Conservation (phyloP, 1,140 invertebrate species). For the Drosophila sechellia region DNA sequence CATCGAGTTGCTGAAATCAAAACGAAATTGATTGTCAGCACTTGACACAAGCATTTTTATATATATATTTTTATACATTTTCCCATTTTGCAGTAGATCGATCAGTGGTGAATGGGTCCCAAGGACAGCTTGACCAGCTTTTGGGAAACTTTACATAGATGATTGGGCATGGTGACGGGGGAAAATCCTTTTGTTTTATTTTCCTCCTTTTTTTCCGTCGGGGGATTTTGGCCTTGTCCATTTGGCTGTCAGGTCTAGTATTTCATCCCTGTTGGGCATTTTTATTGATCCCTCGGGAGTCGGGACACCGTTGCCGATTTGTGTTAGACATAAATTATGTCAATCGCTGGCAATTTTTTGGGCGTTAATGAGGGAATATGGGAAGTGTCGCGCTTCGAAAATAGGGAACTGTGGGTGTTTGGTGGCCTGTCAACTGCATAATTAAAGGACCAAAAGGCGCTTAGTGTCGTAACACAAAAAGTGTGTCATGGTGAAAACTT, state of each 20-base stretch:
- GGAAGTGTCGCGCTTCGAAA: constrained; percentile 8
- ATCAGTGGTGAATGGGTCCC: constrained; percentile 58
- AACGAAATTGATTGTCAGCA: constrained; percentile 48
- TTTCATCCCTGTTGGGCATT: constrained; percentile 26
- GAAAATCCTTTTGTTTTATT: constrained; percentile 52
- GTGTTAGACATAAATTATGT: constrained; percentile 75
- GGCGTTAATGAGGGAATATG: constrained; percentile 54
- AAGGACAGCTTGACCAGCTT: constrained; percentile 34
- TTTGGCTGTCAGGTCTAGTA: constrained; percentile 43
- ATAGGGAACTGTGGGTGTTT: constrained; percentile 6
- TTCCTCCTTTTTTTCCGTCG: constrained; percentile 16
- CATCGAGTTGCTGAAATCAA: constrained; percentile 37
- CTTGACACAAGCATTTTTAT: constrained; percentile 33
- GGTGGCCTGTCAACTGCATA: constrained; percentile 61
- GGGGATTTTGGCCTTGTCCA: constrained; percentile 66
- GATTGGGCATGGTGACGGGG: constrained; percentile 40
- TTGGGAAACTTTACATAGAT: constrained; percentile 63
- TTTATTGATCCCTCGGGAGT: constrained; percentile 70
- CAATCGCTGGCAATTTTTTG: constrained; percentile 73
- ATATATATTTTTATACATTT: constrained; percentile 30
- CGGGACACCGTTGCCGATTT: constrained; percentile 24
- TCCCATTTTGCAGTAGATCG: constrained; percentile 40
- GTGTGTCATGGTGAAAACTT: constrained; percentile 59
- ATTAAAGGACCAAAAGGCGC: constrained; percentile 57
- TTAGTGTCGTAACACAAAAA: constrained; percentile 42